These are phyloP conservation scores for Oxyteleia sp. DNA, from an alignment of 2,888 invertebrate species.

Conservation along the genomic window DNA sequence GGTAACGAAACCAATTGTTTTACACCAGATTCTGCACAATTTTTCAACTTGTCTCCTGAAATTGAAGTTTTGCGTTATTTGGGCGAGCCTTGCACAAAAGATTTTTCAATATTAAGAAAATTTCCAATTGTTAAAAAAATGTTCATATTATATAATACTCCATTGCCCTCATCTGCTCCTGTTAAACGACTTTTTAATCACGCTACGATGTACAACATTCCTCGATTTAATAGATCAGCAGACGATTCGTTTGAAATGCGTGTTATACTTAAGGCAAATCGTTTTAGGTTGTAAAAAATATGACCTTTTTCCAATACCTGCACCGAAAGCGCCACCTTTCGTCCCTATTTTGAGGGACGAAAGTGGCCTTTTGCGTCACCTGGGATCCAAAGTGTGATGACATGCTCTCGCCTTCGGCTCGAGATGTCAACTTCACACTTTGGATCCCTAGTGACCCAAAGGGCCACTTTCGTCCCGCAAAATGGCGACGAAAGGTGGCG, in stretches of 20 bases:
- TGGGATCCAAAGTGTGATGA: too few relatives aligned
- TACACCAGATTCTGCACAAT: not conserved
- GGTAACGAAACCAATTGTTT: not conserved
- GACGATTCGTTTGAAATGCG: conserved; percentile 11
- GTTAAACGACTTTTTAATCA: conserved; percentile 21
- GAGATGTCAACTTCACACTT: too few relatives aligned
- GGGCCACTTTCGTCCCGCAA: too few relatives aligned
- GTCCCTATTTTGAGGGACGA: too few relatives aligned
- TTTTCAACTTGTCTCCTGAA: not conserved
- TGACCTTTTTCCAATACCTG: too few relatives aligned
- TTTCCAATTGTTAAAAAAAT: not conserved
- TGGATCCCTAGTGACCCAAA: too few relatives aligned
- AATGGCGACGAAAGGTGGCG: too few relatives aligned
- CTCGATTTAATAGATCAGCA: conserved; percentile 7
- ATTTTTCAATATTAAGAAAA: not conserved
- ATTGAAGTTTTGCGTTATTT: conserved; percentile 8
- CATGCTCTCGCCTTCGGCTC: too few relatives aligned
- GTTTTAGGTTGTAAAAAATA: too few relatives aligned
- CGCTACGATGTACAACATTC: conserved; percentile 16
- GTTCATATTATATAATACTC: conserved; percentile 14
- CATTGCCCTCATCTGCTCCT: conserved; percentile 14
- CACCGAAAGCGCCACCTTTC: too few relatives aligned
- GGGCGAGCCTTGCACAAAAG: not conserved
- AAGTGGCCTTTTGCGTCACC: too few relatives aligned
- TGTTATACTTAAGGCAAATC: conserved; percentile 4